phyloP scores from a whole-genome alignment of 1,140 invertebrate genomes.

The Calycopis cecrops region DNA sequence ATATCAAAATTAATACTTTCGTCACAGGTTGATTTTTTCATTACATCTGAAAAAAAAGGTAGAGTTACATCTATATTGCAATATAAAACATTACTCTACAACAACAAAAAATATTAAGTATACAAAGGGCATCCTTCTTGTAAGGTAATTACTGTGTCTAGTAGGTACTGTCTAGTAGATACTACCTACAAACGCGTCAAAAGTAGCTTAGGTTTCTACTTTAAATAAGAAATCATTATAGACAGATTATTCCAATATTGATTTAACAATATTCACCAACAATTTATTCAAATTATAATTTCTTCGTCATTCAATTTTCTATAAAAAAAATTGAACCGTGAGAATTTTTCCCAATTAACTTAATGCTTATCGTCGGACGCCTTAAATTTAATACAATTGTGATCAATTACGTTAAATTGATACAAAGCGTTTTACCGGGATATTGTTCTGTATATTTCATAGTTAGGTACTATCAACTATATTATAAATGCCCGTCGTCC shows the following conservation, averaged over 20 bases:
- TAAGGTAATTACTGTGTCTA: neutral
- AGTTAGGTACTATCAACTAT: conserved; percentile 18
- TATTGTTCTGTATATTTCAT: conserved; percentile 56
- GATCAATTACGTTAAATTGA: conserved; percentile 1
- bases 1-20: conserved; percentile 20
- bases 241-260: neutral
- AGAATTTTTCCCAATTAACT: conserved; percentile 9
- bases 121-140: too few species aligned
- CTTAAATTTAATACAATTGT: neutral
- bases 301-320: neutral
- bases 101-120: too few species aligned
- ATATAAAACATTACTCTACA: too few species aligned
- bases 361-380: too few species aligned
- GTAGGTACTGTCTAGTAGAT: too few species aligned
- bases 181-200: neutral
- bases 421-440: conserved; percentile 38
- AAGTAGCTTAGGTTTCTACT: too few species aligned
- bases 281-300: neutral
- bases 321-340: conserved; percentile 22
- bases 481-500: conserved; percentile 58
- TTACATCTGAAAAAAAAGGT: conserved; percentile 15
- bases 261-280: neutral
- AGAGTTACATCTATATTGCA: too few species aligned
- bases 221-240: too few species aligned
- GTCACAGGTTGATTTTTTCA: conserved; percentile 16